A percentile compares a stretch with the other conserved stretches of the same genome.
Evolutionary conservation across 2,113 vertebrate genomes (phyloP).

Genomic region (Bettongia penicillata): DNA sequence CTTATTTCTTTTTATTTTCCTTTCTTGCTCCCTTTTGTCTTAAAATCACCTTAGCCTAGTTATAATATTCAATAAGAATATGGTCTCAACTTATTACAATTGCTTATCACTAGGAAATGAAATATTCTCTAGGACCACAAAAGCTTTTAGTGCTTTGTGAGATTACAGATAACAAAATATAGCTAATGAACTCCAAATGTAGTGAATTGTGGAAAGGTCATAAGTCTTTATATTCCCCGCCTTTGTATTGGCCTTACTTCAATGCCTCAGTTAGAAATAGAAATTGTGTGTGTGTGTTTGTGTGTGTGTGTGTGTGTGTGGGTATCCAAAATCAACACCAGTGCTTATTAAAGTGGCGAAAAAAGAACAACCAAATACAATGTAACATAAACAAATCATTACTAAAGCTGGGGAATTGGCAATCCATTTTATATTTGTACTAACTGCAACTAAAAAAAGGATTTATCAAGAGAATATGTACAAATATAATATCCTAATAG

Average conservation of each 20-base stretch:
- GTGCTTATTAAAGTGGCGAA: background rate
- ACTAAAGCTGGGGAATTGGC: background rate
- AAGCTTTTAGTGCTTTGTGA: slow-evolving; percentile 69
- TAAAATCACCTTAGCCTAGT: slow-evolving; percentile 43
- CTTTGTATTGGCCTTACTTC: background rate
- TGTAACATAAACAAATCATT: background rate
- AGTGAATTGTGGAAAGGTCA: slow-evolving; percentile 69
- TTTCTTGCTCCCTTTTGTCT: slow-evolving; percentile 64
- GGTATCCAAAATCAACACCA: background rate
- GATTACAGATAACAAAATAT: background rate
- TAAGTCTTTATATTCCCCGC: slow-evolving; percentile 46
- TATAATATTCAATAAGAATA: slow-evolving; percentile 71
- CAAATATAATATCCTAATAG: background rate
- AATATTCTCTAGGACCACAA: slow-evolving; percentile 71
- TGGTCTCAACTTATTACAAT: slow-evolving; percentile 53
- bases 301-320: background rate
- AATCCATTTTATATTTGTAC: background rate
- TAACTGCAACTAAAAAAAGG: background rate
- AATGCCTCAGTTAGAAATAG: background rate
- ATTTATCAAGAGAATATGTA: background rate
- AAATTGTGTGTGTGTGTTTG: background rate
- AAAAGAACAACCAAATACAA: background rate
- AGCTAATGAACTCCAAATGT: slow-evolving; percentile 61
- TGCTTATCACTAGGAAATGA: slow-evolving; percentile 64
- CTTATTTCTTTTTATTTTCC: slow-evolving; percentile 61